phyloP scores from a whole-genome alignment of 2,797 vertebrate species.

The Podargus strigoides region DNA sequence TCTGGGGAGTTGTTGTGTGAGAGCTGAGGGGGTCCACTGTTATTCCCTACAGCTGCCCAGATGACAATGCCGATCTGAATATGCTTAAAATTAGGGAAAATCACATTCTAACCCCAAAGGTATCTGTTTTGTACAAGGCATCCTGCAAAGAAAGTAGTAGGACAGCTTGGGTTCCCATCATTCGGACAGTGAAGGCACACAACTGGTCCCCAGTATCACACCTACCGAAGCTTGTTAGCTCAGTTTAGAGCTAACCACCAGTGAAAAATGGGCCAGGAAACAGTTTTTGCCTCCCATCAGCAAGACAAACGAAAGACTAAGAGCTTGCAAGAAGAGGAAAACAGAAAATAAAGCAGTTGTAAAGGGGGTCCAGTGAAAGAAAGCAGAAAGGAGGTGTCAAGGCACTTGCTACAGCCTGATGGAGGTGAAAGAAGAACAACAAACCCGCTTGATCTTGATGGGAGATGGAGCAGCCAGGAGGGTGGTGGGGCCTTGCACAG shows the following conservation, averaged over 20 bases:
- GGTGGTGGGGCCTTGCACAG: background rate
- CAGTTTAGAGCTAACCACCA: background rate
- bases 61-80: background rate
- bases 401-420: background rate
- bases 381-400: background rate
- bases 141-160: background rate
- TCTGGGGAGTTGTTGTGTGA: background rate
- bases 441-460: fast-evolving
- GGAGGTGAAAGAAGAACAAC: background rate
- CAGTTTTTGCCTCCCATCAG: background rate
- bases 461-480: background rate
- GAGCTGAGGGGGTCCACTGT: background rate
- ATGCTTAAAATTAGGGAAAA: background rate
- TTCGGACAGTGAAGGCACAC: background rate
- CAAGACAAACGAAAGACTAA: background rate
- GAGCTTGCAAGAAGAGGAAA: background rate
- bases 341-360: background rate
- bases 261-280: background rate
- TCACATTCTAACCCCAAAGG: background rate
- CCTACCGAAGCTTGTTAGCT: background rate
- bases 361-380: background rate
- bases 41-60: background rate
- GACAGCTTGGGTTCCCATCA: fast-evolving
- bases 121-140: background rate
- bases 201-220: background rate